These are phyloP conservation scores for Myodes glareolus DNA, from an alignment of 2,113 vertebrate species.

Conservation along the genomic window DNA sequence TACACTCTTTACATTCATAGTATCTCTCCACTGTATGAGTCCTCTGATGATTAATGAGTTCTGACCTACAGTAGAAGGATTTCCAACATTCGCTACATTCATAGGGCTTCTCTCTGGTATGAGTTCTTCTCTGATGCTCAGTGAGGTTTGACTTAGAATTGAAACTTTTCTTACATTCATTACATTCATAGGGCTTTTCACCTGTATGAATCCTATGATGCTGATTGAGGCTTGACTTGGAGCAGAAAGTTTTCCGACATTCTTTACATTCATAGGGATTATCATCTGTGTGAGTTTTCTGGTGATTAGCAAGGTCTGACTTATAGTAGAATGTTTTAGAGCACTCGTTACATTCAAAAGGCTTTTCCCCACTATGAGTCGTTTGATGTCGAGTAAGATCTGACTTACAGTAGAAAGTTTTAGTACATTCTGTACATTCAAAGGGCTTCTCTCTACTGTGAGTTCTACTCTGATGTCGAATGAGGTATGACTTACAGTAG, in stretches of 20 bases:
- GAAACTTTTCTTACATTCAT: background rate
- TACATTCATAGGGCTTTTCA: slow-evolving; percentile 18
- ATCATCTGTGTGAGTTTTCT: slow-evolving; percentile 5
- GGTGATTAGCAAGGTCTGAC: background rate
- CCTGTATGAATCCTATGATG: slow-evolving; percentile 5
- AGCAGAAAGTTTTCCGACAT: background rate
- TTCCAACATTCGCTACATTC: background rate
- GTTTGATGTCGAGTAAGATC: slow-evolving; percentile 15
- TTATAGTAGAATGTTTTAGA: background rate
- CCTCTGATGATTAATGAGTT: background rate
- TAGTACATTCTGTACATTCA: background rate
- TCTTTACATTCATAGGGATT: slow-evolving; percentile 15
- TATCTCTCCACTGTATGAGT: slow-evolving; percentile 9
- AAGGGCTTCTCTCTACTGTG: slow-evolving; percentile 7
- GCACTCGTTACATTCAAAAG: background rate
- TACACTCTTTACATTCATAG: slow-evolving; percentile 21
- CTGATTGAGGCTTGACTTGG: slow-evolving; percentile 4
- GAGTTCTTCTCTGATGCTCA: slow-evolving; percentile 27
- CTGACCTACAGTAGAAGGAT: slow-evolving; percentile 12
- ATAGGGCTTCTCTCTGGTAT: slow-evolving; percentile 17
- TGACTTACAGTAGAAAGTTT: slow-evolving; percentile 17
- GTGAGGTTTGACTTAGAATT: slow-evolving; percentile 21
- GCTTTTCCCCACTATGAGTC: background rate
- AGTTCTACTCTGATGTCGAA: slow-evolving; percentile 25
- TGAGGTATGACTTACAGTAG: slow-evolving; percentile 19